phyloP scores from a whole-genome alignment of 2,888 invertebrate genomes.

The Folsomia manolachei region DNA sequence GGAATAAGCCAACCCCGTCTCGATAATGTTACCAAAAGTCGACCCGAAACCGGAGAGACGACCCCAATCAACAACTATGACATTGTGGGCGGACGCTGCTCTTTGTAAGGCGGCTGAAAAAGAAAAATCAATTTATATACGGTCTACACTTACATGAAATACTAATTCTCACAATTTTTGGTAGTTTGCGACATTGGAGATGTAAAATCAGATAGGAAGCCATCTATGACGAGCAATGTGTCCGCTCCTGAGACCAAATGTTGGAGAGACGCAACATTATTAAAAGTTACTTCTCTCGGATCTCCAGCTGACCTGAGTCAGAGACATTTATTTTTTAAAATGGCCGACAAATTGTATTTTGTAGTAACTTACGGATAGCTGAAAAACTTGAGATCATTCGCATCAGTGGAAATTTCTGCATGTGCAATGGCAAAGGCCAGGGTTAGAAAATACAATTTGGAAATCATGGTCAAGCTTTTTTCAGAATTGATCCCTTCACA shows the following conservation, averaged over 20 bases:
- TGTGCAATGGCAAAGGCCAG: neutral
- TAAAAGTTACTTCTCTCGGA: conserved; percentile 21
- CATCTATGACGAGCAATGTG: conserved; percentile 29
- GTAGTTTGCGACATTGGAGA: conserved; percentile 21
- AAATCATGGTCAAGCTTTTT: neutral
- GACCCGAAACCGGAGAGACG: conserved; percentile 27
- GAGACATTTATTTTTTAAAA: too few species aligned
- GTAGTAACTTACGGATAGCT: conserved; percentile 28
- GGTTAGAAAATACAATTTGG: neutral
- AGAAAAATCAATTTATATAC: neutral
- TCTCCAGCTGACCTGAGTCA: neutral
- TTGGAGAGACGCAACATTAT: conserved; percentile 14
- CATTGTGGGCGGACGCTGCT: conserved; percentile 14
- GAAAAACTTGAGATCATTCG: conserved; percentile 28
- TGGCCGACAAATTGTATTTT: too few species aligned
- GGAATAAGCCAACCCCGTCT: conserved; percentile 20
- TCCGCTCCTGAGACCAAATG: conserved; percentile 16
- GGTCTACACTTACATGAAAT: neutral
- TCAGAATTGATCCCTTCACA: neutral
- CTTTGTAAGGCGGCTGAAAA: neutral
- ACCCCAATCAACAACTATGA: conserved; percentile 40
- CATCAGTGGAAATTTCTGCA: conserved; percentile 26
- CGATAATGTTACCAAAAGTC: conserved; percentile 20
- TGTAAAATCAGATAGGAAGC: conserved; percentile 27
- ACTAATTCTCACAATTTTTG: neutral